These are phyloP conservation scores for Bemisia tabaci DNA, from an alignment of 1,140 invertebrate species.

Conservation along the genomic window DNA sequence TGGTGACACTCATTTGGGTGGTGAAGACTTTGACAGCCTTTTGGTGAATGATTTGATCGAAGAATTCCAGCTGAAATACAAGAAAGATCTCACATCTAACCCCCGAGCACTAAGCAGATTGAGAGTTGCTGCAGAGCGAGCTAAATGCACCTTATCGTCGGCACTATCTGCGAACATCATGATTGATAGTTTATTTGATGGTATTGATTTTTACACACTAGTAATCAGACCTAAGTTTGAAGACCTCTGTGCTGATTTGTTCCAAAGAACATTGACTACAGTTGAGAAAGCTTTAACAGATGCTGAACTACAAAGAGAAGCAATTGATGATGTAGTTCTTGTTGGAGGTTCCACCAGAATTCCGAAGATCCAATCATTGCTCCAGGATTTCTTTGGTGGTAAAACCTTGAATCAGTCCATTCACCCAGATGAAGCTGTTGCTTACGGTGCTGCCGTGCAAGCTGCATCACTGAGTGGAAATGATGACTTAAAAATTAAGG, in stretches of 20 bases:
- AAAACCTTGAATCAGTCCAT: no score
- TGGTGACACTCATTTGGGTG: no score
- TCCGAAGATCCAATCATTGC: conserved; percentile 36
- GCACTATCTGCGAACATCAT: no score
- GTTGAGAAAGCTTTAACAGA: conserved; percentile 44
- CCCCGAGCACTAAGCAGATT: conserved; percentile 42
- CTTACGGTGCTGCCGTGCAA: conserved; percentile 55
- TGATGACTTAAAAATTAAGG: no score
- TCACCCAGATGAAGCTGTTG: conserved; percentile 64
- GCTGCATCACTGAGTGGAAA: conserved; percentile 68
- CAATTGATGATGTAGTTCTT: conserved; percentile 52
- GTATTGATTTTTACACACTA: conserved; percentile 26
- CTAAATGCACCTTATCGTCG: conserved; percentile 22
- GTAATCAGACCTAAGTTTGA: conserved; percentile 44
- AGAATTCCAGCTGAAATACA: conserved; percentile 49
- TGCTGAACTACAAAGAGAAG: conserved; percentile 48
- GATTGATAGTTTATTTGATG: no score
- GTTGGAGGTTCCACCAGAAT: conserved; percentile 55
- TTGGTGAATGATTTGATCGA: conserved; percentile 35
- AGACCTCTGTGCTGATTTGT: no score
- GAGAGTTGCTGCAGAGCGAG: conserved; percentile 34
- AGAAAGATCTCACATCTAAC: conserved; percentile 41
- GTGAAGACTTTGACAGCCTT: no score
- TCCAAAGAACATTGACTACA: conserved; percentile 42
- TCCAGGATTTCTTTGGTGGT: conserved; percentile 43